Base-by-base conservation (phyloP, 2,888 invertebrate species). In the Thymelicus acteon region DNA sequence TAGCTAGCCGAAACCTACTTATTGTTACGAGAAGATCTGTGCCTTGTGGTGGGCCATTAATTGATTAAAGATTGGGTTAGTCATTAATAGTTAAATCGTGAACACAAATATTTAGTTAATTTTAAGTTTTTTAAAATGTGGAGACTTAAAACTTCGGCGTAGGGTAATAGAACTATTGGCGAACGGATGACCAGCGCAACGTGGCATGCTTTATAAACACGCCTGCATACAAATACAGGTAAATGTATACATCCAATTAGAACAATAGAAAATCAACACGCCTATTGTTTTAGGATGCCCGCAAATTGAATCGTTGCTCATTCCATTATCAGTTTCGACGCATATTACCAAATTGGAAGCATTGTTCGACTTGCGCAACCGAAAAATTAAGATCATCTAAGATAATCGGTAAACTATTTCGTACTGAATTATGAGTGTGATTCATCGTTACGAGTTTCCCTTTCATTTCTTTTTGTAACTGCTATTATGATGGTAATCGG, bases 401-500 rank as follows among this genome's bases (percentile, higher is more conserved):
- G 57, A 69, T 72, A 24, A 57, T 61, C 66, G 39, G 19, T 10
- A 61, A 71, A 71, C 49, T 52, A 66, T 66, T 47, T 52, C 57
- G 61, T 40, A 37, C 57, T 57, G 54, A 67, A 49, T 57, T 61
- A 64, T 52, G 60, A 47, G 65, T 71, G 52, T 40, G 63, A 52
- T 62, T 19, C 31, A 63, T 64, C 12, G 60, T 31, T 40, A 47
- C 24, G 24, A 15, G 54, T 52, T 70, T 64, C 31, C 69, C 69
- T 69, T 70, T 68, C 49, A 65, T 70, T 58, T 64, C 58, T 61
- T 57, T 72, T 70, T 73, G 72, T 73, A 76, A 72, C 70, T 71
- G 64, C 63, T 49, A 77, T 77, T 75, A 72, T 74, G 83, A 84
- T 86, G 75, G 76, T 78, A 81, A 88, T 87, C 86, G 72, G 71